phyloP scores from a whole-genome alignment of 1,140 invertebrate genomes.

The Hypsibius dujardini region DNA sequence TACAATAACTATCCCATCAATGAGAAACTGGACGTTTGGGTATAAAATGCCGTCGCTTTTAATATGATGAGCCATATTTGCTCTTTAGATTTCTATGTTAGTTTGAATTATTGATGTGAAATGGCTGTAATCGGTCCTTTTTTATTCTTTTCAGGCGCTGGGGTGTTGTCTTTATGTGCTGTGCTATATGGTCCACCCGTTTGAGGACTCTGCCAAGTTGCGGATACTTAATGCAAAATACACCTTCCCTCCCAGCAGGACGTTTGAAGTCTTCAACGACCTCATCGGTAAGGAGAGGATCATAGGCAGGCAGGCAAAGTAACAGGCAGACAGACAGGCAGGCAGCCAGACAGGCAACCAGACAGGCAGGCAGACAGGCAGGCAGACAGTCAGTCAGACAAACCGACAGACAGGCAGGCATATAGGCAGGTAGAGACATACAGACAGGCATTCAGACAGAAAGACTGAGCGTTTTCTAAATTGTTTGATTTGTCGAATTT shows the following conservation, averaged over 20 bases:
- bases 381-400: no score
- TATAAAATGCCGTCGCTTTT: constrained; percentile 25
- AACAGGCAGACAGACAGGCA: no score
- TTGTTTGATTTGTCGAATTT: not conserved
- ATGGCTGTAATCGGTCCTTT: no score
- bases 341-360: no score
- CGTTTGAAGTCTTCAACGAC: constrained; percentile 66
- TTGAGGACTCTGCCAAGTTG: constrained; percentile 86
- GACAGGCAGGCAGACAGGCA: no score
- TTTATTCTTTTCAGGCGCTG: constrained; percentile 49
- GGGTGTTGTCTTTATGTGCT: constrained; percentile 85
- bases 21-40: constrained; percentile 70
- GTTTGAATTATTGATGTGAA: not conserved
- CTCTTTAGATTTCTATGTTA: constrained; percentile 16
- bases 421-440: no score
- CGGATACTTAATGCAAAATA: constrained; percentile 90
- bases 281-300: constrained; percentile 52
- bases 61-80: no score
- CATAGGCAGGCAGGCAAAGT: not conserved
- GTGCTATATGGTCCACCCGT: constrained; percentile 85
- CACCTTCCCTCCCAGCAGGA: constrained; percentile 56
- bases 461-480: not conserved
- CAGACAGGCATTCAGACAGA: no score
- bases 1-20: constrained; percentile 90
- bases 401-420: no score